Evolutionary conservation across 2,797 vertebrate genomes (phyloP).

Genomic region (Limnodromus scolopaceus): DNA sequence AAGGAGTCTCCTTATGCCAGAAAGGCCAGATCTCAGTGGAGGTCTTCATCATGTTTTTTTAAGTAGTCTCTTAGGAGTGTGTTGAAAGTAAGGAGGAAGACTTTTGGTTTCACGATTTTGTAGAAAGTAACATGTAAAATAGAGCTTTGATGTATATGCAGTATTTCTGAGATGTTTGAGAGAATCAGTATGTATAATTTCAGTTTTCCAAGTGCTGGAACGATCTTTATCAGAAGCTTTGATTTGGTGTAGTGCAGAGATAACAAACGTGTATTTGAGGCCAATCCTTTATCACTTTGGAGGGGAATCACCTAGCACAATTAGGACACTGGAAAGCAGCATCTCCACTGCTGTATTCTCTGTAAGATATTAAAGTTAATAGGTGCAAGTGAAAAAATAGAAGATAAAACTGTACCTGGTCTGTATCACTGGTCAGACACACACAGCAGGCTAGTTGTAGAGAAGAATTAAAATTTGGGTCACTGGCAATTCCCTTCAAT

Average conservation of each 20-base stretch:
- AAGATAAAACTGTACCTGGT: background rate
- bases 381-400: background rate
- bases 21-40: background rate
- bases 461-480: background rate
- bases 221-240: background rate
- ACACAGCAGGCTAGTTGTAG: background rate
- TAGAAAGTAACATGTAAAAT: background rate
- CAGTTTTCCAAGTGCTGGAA: background rate
- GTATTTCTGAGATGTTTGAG: background rate
- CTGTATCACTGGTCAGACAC: background rate
- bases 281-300: background rate
- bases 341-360: background rate
- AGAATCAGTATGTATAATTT: background rate
- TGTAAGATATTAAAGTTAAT: rapidly evolving
- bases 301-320: background rate
- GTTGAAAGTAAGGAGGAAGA: background rate
- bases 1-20: background rate
- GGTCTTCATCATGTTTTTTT: rapidly evolving
- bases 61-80: background rate
- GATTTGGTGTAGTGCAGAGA: background rate
- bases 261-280: rapidly evolving
- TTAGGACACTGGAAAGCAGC: background rate
- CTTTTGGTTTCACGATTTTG: background rate
- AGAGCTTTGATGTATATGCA: background rate
- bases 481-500: background rate